phyloP scores from a whole-genome alignment of 2,888 invertebrate species.

The Drosophila falleni region DNA sequence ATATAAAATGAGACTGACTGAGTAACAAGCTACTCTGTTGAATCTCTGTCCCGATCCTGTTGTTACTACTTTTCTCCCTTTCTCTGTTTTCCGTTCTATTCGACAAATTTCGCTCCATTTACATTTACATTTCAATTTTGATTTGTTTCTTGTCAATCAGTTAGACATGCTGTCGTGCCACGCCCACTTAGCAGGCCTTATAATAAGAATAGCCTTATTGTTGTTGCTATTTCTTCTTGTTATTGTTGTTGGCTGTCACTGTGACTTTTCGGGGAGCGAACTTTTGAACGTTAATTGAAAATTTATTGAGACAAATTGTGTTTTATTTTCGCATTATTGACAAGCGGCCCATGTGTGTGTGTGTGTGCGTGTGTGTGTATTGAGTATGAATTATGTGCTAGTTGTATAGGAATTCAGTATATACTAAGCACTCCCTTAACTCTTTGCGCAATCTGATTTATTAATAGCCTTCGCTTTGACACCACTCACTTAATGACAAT shows the following conservation, averaged over 20 bases:
- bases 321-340: conserved; percentile 64
- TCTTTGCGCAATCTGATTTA: conserved; percentile 21
- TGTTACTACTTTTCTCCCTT: conserved; percentile 19
- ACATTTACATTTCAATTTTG: conserved; percentile 80
- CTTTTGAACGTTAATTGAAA: conserved; percentile 76
- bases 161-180: conserved; percentile 56
- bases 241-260: conserved; percentile 34
- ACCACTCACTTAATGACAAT: conserved; percentile 55
- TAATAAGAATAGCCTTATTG: conserved; percentile 42
- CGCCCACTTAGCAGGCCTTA: conserved; percentile 22
- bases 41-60: conserved; percentile 1
- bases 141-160: conserved; percentile 77
- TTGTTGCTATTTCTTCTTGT: conserved; percentile 21
- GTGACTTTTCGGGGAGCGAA: conserved; percentile 44
- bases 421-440: conserved; percentile 18
- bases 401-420: conserved; percentile 29
- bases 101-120: conserved; percentile 56
- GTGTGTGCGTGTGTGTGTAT: conserved; percentile 5
- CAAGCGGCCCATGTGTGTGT: conserved; percentile 8
- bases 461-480: conserved; percentile 41
- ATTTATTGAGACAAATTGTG: conserved; percentile 79
- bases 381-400: conserved; percentile 49
- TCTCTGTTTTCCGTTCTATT: conserved; percentile 3
- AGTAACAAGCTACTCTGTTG: not conserved
- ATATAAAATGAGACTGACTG: too few relatives aligned